Percentiles rank a stretch among this genome's conserved stretches.
phyloP scores from a whole-genome alignment of 2,113 vertebrate species.

The Entosphenus tridentatus region DNA sequence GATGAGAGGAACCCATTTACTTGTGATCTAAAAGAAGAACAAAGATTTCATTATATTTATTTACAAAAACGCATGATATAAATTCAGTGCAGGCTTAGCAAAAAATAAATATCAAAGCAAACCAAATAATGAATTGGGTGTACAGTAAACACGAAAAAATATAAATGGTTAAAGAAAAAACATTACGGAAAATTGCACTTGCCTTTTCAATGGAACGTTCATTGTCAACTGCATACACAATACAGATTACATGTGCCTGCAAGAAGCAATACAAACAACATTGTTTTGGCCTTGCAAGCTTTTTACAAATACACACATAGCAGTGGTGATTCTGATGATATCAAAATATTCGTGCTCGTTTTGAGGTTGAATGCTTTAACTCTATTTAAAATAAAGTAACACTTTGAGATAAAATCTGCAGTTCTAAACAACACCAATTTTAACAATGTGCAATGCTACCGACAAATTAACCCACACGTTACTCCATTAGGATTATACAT shows the following conservation, averaged over 20 bases:
- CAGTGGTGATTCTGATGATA: too few relatives aligned
- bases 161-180: not conserved
- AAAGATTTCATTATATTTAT: not conserved
- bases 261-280: constrained; percentile 15
- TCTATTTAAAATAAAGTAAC: not conserved
- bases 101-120: not conserved
- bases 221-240: constrained; percentile 94
- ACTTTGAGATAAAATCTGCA: too few relatives aligned
- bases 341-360: too few relatives aligned
- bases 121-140: not conserved
- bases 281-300: not conserved
- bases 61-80: not conserved
- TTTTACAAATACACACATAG: too few relatives aligned
- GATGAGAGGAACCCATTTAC: constrained; percentile 95
- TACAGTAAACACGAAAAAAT: not conserved
- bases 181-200: constrained; percentile 11
- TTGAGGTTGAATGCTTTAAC: not conserved
- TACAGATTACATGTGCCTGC: constrained; percentile 97
- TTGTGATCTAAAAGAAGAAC: constrained; percentile 48
- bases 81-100: constrained; percentile 5
- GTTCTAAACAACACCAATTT: too few relatives aligned
- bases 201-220: constrained; percentile 98
- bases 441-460: too few relatives aligned
- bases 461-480: too few relatives aligned
- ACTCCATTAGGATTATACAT: too few relatives aligned